Base-by-base conservation (phyloP, 1,140 invertebrate genomes). In the Mactra quadrangularis region DNA sequence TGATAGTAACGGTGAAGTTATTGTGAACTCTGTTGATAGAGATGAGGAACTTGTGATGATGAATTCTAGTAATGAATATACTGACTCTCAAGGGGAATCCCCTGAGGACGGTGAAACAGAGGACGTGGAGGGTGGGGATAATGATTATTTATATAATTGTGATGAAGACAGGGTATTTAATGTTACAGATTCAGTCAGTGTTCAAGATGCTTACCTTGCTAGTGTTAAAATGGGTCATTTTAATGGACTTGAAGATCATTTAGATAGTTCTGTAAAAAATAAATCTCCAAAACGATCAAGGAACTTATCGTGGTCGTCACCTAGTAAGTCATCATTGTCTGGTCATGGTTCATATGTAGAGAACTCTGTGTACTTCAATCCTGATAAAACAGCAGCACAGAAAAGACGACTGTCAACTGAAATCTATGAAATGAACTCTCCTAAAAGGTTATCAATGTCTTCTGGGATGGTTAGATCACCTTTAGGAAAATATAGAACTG, bases 161-260 rank as follows among this genome's bases (percentile, higher is more conserved):
- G 77, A 71, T 22, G 72, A 76, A 55, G 77, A 81, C 17, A 57
- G 66, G 25, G 77, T 81, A n/a, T 71, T 81, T 71, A 81, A 81
- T 62, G 82, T 83, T 11, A 71, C 82, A 19, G 82, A 77, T 11
- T 19, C 38, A 47, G 62, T 66, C 4, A 70, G 72, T 45, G 71
- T 83, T 19, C 82, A 83, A 33, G 72, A 71, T 59, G 72, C 66
- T 31, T 76, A 81, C 33, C 53, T 81, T 29, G 53, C 64, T 29
- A 81, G 77, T 71, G 77, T 81, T 3, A 66, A 71, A 59, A 59
- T 81, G 53, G 77, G 77, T 31, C 77, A 81, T 60, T 81, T 81
- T 35, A 81, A 81, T 29, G 64, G 77, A 57, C 31, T 81, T 3
- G 77, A 81, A 9, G 77, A 81, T 35, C 77, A 81, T 60, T n/a